Percentiles rank a stretch among this genome's conserved stretches.
phyloP scores from a whole-genome alignment of 2,113 vertebrate species.

The Tonatia bakeri region DNA sequence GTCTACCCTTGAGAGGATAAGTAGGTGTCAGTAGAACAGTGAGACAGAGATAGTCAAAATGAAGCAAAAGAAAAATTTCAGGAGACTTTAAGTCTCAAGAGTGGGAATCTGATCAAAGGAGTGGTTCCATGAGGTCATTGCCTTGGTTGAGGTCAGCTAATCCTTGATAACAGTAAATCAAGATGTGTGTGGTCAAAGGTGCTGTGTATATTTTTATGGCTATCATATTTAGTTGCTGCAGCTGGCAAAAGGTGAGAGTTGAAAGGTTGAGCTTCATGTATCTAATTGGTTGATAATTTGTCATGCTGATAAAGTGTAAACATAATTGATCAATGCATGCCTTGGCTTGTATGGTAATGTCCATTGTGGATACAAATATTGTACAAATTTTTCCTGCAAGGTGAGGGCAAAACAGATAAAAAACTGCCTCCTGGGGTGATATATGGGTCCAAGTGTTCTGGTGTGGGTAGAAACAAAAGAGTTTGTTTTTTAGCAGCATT shows the following conservation, averaged over 20 bases:
- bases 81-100: not conserved
- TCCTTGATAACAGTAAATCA: not conserved
- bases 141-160: not conserved
- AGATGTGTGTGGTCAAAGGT: fast-evolving
- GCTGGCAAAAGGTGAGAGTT: not conserved
- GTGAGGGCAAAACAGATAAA: not conserved
- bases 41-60: not conserved
- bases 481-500: not conserved
- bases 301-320: not conserved
- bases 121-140: not conserved
- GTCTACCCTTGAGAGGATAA: not conserved
- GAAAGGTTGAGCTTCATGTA: not conserved
- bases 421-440: not conserved
- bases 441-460: not conserved
- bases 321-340: not conserved
- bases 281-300: not conserved
- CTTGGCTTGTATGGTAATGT: not conserved
- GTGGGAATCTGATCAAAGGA: not conserved
- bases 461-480: not conserved
- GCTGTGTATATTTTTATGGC: not conserved
- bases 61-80: not conserved
- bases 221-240: not conserved
- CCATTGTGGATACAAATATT: not conserved
- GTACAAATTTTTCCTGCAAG: not conserved
- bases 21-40: not conserved